Evolutionary conservation across 1,140 invertebrate species (phyloP), one percentile per base, ranked within the genome.

Genomic region (Drosophila subpulchrella): DNA sequence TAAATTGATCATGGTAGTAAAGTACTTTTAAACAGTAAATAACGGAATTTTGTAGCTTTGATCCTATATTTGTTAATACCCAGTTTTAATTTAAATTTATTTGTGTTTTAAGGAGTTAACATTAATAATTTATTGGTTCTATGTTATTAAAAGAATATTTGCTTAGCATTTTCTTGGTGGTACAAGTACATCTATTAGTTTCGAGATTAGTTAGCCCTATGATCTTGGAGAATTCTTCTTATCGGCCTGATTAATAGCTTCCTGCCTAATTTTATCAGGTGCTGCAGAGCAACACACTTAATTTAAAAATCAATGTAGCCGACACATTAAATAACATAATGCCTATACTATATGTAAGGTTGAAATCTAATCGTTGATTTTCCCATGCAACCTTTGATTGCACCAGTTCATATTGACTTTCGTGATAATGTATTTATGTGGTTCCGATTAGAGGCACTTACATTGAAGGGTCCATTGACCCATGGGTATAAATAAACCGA

Each of bases 401-500:
- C 46, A 67, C 24, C 54, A 41, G 15, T 53, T 42, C 20, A 3
- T 34, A 12, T 12, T 20, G 12, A 6, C 47, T 15, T n/a, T 30
- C 27, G 11, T 42, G 63, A 51, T 67, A 65, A 65, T 67, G 20
- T 67, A 67, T 66, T 63, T 63, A 20, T 17, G 17, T 38, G 4
- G 7, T 20, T 57, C 15, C n/a, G 58, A 63, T 66, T 41, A 32
- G 58, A 11, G 24, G 8, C 6, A 32, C 8, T 50, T 10, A 30
- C 30, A 17, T 51, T 17, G 8, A 17, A 30, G 10, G 20, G 63
- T 42, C 15, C 47, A 44, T 44, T 53, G 46, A 62, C 10, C 53
- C 24, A 24, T 20, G 24, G n/a, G 20, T 17, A n/a, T 46, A 13
- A 27, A 34, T 63, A 6, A 36, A 10, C 58, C 27, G 46, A 63